Percentiles rank a stretch among this genome's conserved stretches.
Conservation (phyloP, 2,888 invertebrate species). For the Scelioninae gen. 2 region DNA sequence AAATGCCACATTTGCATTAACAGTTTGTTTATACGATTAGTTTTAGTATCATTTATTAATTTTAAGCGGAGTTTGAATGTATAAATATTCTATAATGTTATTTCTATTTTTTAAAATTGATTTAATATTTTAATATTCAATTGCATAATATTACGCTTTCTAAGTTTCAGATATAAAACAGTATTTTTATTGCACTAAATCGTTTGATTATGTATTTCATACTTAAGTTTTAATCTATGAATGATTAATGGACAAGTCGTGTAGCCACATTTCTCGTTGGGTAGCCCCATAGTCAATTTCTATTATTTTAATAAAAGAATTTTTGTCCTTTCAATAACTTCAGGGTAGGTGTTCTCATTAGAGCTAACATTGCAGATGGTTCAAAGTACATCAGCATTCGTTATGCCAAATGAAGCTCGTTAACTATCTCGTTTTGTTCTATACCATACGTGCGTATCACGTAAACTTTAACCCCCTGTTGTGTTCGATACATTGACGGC, state of each 20-base stretch:
- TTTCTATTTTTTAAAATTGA: no score
- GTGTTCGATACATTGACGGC: conserved; percentile 54
- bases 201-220: no score
- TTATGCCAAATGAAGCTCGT: conserved; percentile 68
- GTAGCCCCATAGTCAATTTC: conserved; percentile 66
- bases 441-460: conserved; percentile 58
- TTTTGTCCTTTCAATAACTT: conserved; percentile 60
- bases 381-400: conserved; percentile 70
- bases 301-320: conserved; percentile 69
- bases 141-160: no score
- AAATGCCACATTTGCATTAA: no score
- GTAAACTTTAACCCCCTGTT: conserved; percentile 62
- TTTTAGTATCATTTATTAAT: no score
- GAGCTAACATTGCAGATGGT: conserved; percentile 71
- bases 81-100: no score
- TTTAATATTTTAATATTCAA: no score
- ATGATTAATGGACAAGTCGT: conserved; percentile 60
- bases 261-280: conserved; percentile 69
- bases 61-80: no score
- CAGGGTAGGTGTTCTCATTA: conserved; percentile 67
- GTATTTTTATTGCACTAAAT: no score
- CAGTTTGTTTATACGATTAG: no score
- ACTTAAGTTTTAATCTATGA: no score
- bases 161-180: no score
- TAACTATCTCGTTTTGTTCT: conserved; percentile 63